These are phyloP conservation scores for Drosophila borealis DNA, from an alignment of 2,888 invertebrate species.

Conservation along the genomic window DNA sequence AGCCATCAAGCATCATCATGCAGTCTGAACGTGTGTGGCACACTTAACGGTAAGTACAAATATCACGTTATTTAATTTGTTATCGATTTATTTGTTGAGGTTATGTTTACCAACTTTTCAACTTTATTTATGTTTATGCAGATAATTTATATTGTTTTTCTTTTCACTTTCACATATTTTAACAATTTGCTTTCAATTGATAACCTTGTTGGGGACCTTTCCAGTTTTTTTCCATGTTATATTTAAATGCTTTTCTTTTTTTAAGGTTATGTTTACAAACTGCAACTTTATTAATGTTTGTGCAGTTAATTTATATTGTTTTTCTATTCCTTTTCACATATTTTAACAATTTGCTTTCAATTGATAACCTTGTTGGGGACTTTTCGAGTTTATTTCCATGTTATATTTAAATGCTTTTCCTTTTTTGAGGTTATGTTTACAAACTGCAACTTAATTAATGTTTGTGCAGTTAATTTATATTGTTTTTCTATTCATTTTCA, in stretches of 20 bases:
- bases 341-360: background rate
- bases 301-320: background rate
- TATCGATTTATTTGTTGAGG: background rate
- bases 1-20: background rate
- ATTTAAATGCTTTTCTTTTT: no score
- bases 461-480: background rate
- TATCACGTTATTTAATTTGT: background rate
- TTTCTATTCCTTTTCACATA: no score
- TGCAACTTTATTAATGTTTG: slow-evolving; percentile 6
- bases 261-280: background rate
- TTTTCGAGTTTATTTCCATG: no score
- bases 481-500: background rate
- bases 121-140: background rate
- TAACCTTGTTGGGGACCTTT: no score
- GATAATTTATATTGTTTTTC: background rate
- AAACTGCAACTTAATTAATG: slow-evolving; percentile 10
- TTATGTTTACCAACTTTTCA: slow-evolving; percentile 1
- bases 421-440: background rate
- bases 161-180: no score
- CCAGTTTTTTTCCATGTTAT: no score
- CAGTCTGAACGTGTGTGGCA: background rate
- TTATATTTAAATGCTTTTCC: no score
- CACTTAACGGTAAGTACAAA: background rate
- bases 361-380: background rate
- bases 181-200: background rate